These are phyloP conservation scores for Aleiodes testaceus DNA, from an alignment of 2,888 invertebrate genomes.

Conservation along the genomic window DNA sequence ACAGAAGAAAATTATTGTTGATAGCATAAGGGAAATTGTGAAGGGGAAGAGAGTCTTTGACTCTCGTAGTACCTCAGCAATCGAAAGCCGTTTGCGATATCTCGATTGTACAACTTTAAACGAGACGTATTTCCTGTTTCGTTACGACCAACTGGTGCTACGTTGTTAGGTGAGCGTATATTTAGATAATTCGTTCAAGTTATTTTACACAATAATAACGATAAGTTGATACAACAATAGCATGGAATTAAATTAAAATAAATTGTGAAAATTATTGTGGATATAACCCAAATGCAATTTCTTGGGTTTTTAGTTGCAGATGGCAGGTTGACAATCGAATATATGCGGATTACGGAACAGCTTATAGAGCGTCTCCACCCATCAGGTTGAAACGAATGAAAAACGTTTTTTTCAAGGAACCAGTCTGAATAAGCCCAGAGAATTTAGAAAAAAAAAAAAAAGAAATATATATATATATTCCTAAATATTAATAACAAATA, in stretches of 20 bases:
- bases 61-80: not conserved
- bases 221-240: conserved; percentile 29
- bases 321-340: conserved; percentile 59
- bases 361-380: conserved; percentile 49
- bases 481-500: conserved; percentile 4
- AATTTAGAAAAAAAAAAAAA: conserved; percentile 31
- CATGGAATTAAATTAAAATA: conserved; percentile 48
- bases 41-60: not conserved
- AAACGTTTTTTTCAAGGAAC: conserved; percentile 29
- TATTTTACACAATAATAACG: conserved; percentile 33
- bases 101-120: not conserved
- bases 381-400: conserved; percentile 27
- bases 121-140: conserved; percentile 58
- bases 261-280: conserved; percentile 49
- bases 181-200: conserved; percentile 39
- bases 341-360: conserved; percentile 56
- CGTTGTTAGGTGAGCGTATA: conserved; percentile 64
- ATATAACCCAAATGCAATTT: conserved; percentile 57
- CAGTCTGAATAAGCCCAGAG: conserved; percentile 32
- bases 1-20: no score
- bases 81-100: conserved; percentile 5
- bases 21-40: no score
- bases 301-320: conserved; percentile 63
- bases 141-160: conserved; percentile 58
- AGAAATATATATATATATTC: not conserved